Conservation (phyloP, 2,113 vertebrate species). For the Spea bombifrons region DNA sequence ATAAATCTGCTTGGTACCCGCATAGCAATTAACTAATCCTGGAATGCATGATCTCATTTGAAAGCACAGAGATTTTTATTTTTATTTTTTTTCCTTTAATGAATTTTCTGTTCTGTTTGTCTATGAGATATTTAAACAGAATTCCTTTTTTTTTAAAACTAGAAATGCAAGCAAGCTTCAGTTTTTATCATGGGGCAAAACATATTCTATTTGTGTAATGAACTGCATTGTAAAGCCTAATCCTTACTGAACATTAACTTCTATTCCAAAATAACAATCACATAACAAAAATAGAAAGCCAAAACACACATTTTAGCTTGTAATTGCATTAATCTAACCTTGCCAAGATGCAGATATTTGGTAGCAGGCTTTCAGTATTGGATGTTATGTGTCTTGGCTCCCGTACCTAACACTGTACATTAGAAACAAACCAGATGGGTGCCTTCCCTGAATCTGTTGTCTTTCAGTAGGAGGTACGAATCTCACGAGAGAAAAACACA, state of each 20-base stretch:
- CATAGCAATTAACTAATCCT: background rate
- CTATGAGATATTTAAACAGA: background rate
- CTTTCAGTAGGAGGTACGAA: slow-evolving; percentile 28
- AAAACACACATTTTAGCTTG: slow-evolving; percentile 45
- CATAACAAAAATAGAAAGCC: slow-evolving; percentile 29
- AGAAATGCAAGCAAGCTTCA: background rate
- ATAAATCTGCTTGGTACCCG: background rate
- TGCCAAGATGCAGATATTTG: slow-evolving; percentile 37
- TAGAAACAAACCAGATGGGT: slow-evolving; percentile 39
- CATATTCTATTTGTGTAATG: slow-evolving; percentile 23
- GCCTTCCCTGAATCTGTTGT: slow-evolving; percentile 39
- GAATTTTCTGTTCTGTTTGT: slow-evolving; percentile 26
- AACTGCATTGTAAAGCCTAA: slow-evolving; percentile 32
- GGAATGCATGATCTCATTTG: background rate
- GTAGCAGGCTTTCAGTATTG: slow-evolving; percentile 29
- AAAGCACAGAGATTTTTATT: background rate
- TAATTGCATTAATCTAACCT: slow-evolving; percentile 46
- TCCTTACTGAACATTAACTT: slow-evolving; percentile 2
- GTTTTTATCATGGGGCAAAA: slow-evolving; percentile 29
- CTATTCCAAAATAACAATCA: slow-evolving; percentile 38
- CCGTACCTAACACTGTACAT: slow-evolving; percentile 13
- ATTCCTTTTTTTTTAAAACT: too few relatives aligned
- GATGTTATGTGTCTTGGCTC: slow-evolving; percentile 37
- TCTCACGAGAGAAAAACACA: background rate
- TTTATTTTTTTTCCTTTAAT: slow-evolving; percentile 2